phyloP scores from a whole-genome alignment of 2,888 invertebrate species.

The Zygogramma bicolorata region DNA sequence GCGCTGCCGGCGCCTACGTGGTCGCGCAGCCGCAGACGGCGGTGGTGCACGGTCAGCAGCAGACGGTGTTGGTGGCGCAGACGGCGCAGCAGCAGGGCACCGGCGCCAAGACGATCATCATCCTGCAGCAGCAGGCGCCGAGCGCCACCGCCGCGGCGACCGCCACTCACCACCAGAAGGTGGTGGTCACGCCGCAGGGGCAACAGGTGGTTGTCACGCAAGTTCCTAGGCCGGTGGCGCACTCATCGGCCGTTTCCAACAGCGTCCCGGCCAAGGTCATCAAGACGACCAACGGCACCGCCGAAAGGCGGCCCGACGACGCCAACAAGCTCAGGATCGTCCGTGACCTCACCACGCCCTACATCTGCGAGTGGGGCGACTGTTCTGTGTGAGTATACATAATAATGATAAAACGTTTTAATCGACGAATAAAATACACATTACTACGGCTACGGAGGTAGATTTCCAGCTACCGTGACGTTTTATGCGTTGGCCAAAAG shows the following conservation, averaged over 20 bases:
- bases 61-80: slow-evolving; percentile 77
- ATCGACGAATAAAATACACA: too few species aligned
- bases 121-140: slow-evolving; percentile 72
- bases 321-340: slow-evolving; percentile 62
- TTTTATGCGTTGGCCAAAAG: too few species aligned
- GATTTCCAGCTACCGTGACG: too few species aligned
- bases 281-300: slow-evolving; percentile 42
- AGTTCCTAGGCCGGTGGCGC: slow-evolving; percentile 69
- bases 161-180: slow-evolving; percentile 66
- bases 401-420: background rate
- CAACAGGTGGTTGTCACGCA: slow-evolving; percentile 76
- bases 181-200: slow-evolving; percentile 76
- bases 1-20: slow-evolving; percentile 69
- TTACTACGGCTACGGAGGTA: too few species aligned
- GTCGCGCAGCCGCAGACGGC: slow-evolving; percentile 76
- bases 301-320: slow-evolving; percentile 44
- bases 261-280: slow-evolving; percentile 55
- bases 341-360: slow-evolving; percentile 68
- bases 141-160: slow-evolving; percentile 62
- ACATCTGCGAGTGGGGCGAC: slow-evolving; percentile 94
- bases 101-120: slow-evolving; percentile 78
- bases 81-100: slow-evolving; percentile 76
- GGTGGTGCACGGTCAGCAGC: slow-evolving; percentile 72
- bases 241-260: slow-evolving; percentile 68
- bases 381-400: slow-evolving; percentile 76